These are phyloP conservation scores for Geothlypis trichas DNA, from an alignment of 2,113 vertebrate species.

Conservation along the genomic window DNA sequence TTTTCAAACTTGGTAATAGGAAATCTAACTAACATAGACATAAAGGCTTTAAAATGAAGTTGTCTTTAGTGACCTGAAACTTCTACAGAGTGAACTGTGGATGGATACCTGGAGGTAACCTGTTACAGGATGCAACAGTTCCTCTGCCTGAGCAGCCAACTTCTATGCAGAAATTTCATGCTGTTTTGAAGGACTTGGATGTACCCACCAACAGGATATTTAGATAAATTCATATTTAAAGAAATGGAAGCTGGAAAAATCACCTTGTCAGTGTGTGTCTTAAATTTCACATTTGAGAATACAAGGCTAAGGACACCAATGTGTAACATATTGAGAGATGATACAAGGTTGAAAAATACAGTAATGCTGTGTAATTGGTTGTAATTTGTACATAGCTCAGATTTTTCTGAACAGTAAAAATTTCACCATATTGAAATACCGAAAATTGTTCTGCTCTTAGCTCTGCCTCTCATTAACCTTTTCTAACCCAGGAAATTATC, in stretches of 20 bases:
- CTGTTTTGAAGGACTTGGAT: neutral
- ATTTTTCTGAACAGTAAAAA: neutral
- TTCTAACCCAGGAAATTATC: conserved; percentile 1
- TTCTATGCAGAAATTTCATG: neutral
- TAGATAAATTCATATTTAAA: neutral
- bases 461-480: conserved; percentile 33
- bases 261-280: neutral
- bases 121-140: neutral
- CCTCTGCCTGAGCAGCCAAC: neutral
- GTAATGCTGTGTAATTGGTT: neutral
- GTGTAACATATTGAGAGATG: neutral
- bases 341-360: neutral
- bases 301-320: neutral
- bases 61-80: neutral
- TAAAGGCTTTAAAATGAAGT: neutral
- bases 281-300: neutral
- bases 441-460: neutral
- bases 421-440: neutral
- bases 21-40: neutral
- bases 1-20: neutral
- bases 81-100: neutral
- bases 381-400: neutral
- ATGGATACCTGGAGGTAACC: neutral
- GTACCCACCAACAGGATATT: neutral
- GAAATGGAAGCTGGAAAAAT: neutral